These are phyloP conservation scores for Melangyna quadrimaculata DNA, from an alignment of 2,888 invertebrate species.

Conservation along the genomic window DNA sequence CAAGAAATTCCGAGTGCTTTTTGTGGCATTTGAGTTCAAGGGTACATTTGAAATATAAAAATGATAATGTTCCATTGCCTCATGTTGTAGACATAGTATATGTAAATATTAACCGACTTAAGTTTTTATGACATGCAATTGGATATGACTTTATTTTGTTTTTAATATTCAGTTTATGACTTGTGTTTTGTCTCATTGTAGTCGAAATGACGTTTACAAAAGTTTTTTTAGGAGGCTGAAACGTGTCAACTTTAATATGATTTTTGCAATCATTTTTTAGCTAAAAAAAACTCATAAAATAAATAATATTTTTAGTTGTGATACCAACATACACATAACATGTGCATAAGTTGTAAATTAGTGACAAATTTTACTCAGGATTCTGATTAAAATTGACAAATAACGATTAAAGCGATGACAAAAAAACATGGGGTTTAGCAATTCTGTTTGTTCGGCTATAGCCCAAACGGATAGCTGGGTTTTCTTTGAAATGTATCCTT, in stretches of 20 bases:
- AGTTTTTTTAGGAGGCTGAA: not conserved
- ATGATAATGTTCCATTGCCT: not conserved
- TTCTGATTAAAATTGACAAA: no score
- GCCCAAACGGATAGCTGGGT: no score
- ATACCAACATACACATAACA: no score
- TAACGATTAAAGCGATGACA: no score
- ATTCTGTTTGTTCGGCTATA: no score
- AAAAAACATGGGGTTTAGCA: no score
- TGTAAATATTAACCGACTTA: slow-evolving; percentile 4
- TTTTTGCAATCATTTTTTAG: not conserved
- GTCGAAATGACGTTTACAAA: not conserved
- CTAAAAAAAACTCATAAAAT: no score
- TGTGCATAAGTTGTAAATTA: no score
- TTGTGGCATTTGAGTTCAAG: slow-evolving; percentile 21
- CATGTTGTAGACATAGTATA: not conserved
- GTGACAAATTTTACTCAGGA: no score
- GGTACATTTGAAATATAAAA: not conserved
- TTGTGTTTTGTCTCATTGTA: not conserved
- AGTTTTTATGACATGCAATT: slow-evolving; percentile 50
- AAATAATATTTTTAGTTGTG: no score
- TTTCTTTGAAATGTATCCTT: no score
- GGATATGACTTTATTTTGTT: slow-evolving; percentile 35
- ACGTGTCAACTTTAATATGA: not conserved
- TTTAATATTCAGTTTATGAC: slow-evolving; percentile 47
- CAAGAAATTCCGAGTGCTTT: not conserved